Base-by-base conservation (phyloP, 2,888 invertebrate species). In the Pterostichus madidus region DNA sequence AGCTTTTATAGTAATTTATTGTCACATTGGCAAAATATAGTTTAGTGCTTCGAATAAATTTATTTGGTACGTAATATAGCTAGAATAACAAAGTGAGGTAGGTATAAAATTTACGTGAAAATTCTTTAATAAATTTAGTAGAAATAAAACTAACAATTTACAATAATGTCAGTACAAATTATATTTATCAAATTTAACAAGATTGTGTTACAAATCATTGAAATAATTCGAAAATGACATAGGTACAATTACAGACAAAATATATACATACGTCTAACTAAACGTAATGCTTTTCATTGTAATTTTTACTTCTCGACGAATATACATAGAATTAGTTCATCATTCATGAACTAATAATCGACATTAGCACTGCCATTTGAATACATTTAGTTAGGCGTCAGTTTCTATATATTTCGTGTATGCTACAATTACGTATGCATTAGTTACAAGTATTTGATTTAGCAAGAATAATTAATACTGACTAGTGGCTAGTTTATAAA, bases 181-280 rank as follows among this genome's bases (percentile, higher is more conserved):
- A 73, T 73, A 73, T 73, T 73, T 73, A 46, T 49, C 73, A 73
- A 73, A 73, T 73, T 13, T 15, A 73, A 73, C 17, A 24, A 24
- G 24, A 24, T 24, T 24, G 24, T 24, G 46, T 17, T 39, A 44
- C 73, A 73, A 73, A 73, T 46, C 13, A 44, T 5, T 71, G 8
- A 44, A 73, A 49, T 46, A 49, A 6, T 46, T 49, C 24, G 1
- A 24, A 24, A 24, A 24, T 24, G 24, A 24, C 24, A 24, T 24
- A 24, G 24, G 24, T 24, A 24, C 24, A 24, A 24, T 24, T 3
- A 24, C 24, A 24, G 24, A 24, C 24, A 24, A 24, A 24, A 24
- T 24, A 24, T 24, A 24, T 24, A 24, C 24, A 24, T 24, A 24
- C 24, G 3, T 24, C 24, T 24, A 24, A 24, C 24, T 24, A 24